These are phyloP conservation scores for Anneissia japonica DNA, from an alignment of 35 echinoderm and acorn worm genomes.

Conservation along the genomic window DNA sequence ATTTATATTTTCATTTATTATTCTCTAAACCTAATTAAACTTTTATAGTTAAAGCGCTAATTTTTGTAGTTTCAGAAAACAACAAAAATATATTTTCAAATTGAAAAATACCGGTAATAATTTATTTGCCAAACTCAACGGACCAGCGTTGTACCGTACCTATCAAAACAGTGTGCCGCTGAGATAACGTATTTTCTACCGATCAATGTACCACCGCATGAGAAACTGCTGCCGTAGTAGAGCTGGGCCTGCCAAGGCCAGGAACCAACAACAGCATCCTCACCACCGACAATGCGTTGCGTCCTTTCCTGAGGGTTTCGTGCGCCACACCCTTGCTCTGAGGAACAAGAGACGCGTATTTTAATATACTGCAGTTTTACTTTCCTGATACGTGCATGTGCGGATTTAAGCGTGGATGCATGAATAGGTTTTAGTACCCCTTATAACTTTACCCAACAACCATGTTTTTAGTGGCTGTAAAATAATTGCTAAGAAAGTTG, in stretches of 20 bases:
- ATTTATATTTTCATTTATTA: too few relatives aligned
- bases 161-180: slow-evolving; percentile 42
- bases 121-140: too few relatives aligned
- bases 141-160: background rate
- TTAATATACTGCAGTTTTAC: background rate
- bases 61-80: too few relatives aligned
- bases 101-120: too few relatives aligned
- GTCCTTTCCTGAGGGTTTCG: background rate
- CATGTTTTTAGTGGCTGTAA: too few relatives aligned
- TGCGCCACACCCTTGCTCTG: slow-evolving; percentile 36
- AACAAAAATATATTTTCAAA: too few relatives aligned
- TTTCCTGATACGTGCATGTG: background rate
- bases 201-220: slow-evolving; percentile 34
- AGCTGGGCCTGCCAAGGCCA: slow-evolving; percentile 50
- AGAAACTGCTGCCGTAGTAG: background rate
- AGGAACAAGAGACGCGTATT: background rate
- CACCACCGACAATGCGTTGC: slow-evolving; percentile 33
- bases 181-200: slow-evolving; percentile 15
- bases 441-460: too few relatives aligned
- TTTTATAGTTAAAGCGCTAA: too few relatives aligned
- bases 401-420: too few relatives aligned
- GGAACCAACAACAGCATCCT: background rate
- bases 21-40: too few relatives aligned
- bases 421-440: background rate
- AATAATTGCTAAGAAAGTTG: too few relatives aligned